These are phyloP conservation scores for Podarcis muralis DNA, from an alignment of 2,113 vertebrate species.

Conservation along the genomic window DNA sequence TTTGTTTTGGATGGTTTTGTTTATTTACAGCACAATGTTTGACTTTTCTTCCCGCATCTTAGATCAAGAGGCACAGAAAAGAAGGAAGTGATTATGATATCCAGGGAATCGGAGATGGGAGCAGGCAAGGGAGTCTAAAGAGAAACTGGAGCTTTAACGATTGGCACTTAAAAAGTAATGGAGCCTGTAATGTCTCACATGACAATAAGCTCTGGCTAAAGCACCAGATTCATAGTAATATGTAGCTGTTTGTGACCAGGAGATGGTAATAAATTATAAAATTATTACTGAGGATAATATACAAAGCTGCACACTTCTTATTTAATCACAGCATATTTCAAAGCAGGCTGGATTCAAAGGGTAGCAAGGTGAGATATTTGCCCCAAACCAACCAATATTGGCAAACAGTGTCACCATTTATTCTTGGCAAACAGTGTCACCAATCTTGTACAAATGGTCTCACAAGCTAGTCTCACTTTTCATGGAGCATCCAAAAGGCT, in stretches of 20 bases:
- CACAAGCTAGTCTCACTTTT: background rate
- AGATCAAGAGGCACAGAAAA: background rate
- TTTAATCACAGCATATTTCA: accelerated
- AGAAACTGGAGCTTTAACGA: constrained; percentile 15
- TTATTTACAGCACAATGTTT: constrained; percentile 4
- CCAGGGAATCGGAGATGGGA: background rate
- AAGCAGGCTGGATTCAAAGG: accelerated
- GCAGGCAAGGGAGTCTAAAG: constrained; percentile 2
- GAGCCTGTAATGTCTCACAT: constrained; percentile 39
- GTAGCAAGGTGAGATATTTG: background rate
- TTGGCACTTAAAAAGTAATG: constrained; percentile 37
- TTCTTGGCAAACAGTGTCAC: background rate
- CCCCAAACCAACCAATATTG: constrained; percentile 1
- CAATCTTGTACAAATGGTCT: background rate
- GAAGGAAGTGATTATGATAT: background rate
- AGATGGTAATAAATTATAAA: constrained; percentile 39
- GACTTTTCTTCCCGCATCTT: background rate
- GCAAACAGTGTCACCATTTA: background rate
- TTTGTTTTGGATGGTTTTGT: background rate
- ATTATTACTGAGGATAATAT: background rate
- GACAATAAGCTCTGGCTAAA: constrained; percentile 34
- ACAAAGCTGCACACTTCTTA: background rate
- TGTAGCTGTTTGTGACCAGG: background rate
- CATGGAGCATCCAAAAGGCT: background rate
- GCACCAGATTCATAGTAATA: constrained; percentile 27